A percentile compares a stretch with the other conserved stretches of the same genome.
Evolutionary conservation across 1,140 invertebrate species (phyloP).

Genomic region (Drosophila repleta): DNA sequence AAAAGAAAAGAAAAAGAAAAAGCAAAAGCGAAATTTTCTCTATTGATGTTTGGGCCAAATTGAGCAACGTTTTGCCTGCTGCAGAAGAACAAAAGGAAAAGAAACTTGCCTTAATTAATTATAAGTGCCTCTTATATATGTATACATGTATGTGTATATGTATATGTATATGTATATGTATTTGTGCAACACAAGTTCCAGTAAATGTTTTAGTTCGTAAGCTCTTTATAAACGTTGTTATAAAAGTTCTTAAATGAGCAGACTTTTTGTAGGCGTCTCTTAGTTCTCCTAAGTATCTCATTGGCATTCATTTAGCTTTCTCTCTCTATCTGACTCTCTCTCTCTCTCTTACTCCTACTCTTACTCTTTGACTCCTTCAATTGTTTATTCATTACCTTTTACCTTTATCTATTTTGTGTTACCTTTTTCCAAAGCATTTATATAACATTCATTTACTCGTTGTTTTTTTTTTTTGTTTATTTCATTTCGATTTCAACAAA

Average conservation of each 20-base stretch:
- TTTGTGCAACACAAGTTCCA: neutral
- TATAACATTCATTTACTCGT: constrained; percentile 46
- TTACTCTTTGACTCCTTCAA: constrained; percentile 28
- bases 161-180: constrained; percentile 9
- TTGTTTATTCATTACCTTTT: constrained; percentile 45
- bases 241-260: constrained; percentile 8
- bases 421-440: constrained; percentile 30
- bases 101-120: constrained; percentile 36
- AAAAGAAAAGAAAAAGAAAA: constrained; percentile 18
- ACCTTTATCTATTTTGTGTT: constrained; percentile 18
- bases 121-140: constrained; percentile 51
- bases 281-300: constrained; percentile 64
- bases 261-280: constrained; percentile 19
- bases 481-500: constrained; percentile 34
- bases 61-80: constrained; percentile 73
- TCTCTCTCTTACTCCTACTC: constrained; percentile 33
- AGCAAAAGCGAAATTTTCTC: constrained; percentile 17
- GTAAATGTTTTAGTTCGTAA: constrained; percentile 58
- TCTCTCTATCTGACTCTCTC: constrained; percentile 31
- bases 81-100: constrained; percentile 5
- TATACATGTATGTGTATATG: constrained; percentile 8
- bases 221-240: constrained; percentile 43
- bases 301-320: constrained; percentile 75
- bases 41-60: constrained; percentile 49
- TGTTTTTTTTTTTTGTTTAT: constrained; percentile 50